Evolutionary conservation across 2,113 vertebrate genomes (phyloP).

Genomic region (Rhineura floridana): DNA sequence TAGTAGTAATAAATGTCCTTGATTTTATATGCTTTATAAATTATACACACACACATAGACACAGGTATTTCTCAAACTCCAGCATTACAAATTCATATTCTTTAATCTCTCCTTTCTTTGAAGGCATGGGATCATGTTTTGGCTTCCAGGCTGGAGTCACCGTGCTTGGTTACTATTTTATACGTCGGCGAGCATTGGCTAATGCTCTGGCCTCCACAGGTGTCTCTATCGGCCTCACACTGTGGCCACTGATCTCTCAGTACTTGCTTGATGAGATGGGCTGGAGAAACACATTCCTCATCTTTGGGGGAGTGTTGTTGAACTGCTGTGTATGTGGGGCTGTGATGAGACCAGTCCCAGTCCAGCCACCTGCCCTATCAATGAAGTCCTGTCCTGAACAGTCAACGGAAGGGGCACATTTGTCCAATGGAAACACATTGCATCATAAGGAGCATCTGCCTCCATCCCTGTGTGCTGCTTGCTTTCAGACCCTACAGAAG

Average conservation of each 20-base stretch:
- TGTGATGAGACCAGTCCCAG: conserved; percentile 86
- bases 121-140: conserved; percentile 93
- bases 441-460: not conserved
- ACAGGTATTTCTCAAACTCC: too few relatives aligned
- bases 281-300: conserved; percentile 92
- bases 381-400: not conserved
- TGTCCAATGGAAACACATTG: conserved; percentile 43
- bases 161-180: conserved; percentile 88
- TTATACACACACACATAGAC: not conserved
- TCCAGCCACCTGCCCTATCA: not conserved
- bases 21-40: too few relatives aligned
- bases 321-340: conserved; percentile 92
- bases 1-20: not conserved
- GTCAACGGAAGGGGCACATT: conserved; percentile 34
- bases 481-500: conserved; percentile 63
- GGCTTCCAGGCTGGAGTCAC: conserved; percentile 91
- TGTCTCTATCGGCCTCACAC: conserved; percentile 84
- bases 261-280: conserved; percentile 84
- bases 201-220: conserved; percentile 89
- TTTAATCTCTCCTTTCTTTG: conserved; percentile 6
- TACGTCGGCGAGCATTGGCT: conserved; percentile 81
- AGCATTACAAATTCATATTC: not conserved
- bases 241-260: conserved; percentile 86
- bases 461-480: conserved; percentile 23
- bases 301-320: conserved; percentile 87